Conservation (phyloP, 1,140 invertebrate species). For the Trachelipus rathkii region DNA sequence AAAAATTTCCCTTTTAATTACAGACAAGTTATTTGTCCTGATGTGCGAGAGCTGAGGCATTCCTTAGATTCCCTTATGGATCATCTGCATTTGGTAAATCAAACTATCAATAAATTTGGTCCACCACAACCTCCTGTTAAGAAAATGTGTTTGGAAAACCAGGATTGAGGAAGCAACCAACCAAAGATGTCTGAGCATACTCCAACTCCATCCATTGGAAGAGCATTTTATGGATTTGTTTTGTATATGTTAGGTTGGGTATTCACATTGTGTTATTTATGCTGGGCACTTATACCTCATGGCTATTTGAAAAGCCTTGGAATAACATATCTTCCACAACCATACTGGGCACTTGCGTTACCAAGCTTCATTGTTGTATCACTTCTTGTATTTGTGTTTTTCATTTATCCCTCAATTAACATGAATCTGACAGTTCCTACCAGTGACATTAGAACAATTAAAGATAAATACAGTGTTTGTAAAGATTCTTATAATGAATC, state of each 20-base stretch:
- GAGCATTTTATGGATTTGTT: slow-evolving; percentile 43
- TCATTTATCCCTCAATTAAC: slow-evolving; percentile 40
- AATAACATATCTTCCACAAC: slow-evolving; percentile 40
- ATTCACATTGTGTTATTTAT: slow-evolving; percentile 33
- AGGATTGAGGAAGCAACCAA: neutral
- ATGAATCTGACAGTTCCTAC: slow-evolving; percentile 31
- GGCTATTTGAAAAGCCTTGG: slow-evolving; percentile 34
- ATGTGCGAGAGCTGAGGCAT: slow-evolving; percentile 22
- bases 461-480: slow-evolving; percentile 18
- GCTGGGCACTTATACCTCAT: slow-evolving; percentile 42
- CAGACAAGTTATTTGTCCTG: slow-evolving; percentile 20
- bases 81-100: neutral
- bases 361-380: slow-evolving; percentile 36
- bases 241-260: slow-evolving; percentile 40
- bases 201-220: slow-evolving; percentile 36
- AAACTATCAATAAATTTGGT: slow-evolving; percentile 26
- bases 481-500: neutral
- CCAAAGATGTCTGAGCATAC: slow-evolving; percentile 35
- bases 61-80: slow-evolving; percentile 23
- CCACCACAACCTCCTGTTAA: slow-evolving; percentile 16
- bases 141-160: slow-evolving; percentile 5
- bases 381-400: slow-evolving; percentile 37
- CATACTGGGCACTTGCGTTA: slow-evolving; percentile 43
- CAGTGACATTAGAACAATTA: slow-evolving; percentile 38
- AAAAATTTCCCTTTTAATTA: neutral